Evolutionary conservation across 1,140 invertebrate species (phyloP), one percentile per base, ranked within the genome.

Genomic region (Habropoda laboriosa): DNA sequence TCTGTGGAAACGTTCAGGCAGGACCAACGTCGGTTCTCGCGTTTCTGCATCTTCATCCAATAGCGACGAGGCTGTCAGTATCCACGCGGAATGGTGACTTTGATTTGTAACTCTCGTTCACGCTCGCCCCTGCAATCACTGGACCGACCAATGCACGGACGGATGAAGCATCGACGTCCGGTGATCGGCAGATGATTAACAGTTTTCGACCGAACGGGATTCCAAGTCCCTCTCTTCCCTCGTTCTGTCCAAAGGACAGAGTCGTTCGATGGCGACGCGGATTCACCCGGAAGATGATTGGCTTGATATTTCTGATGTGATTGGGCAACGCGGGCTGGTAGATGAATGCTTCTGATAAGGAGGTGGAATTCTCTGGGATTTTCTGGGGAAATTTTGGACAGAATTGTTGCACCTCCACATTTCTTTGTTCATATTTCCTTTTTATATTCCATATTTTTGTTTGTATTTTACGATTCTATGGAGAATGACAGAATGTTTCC

Each of bases 161-260:
- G 64, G 75, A 82, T 75, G 74, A 71, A 70, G 78, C 71, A 66
- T 75, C 67, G 42, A 72, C 71, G 72, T 27, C 12, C 58, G n/a
- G 60, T 87, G 81, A 87, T 84, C 64, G 66, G 10, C 21, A 35
- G 71, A 77, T 86, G 86, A 87, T 87, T 87, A 87, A 87, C 81
- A 66, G 80, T 77, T 77, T 80, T 77, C 73, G 63, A 21, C 21
- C 35, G 49, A 8, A 35, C 30, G 57, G 12, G 76, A 42, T 24
- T 21, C 1, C 8, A 13, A 4, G 16, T n/a, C 51, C 16, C 8
- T 16, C 21, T 13, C 32, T 27, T 24, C 18, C 1, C 30, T 8
- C 16, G 13, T n/a, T 35, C 21, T 38, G 10, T 13, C 3, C 32
- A 10, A 16, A 7, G 42, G 42, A 61, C 55, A 24, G 13, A 12